Conservation (phyloP, 2,888 invertebrate genomes). For the Coleophora flavipennella region DNA sequence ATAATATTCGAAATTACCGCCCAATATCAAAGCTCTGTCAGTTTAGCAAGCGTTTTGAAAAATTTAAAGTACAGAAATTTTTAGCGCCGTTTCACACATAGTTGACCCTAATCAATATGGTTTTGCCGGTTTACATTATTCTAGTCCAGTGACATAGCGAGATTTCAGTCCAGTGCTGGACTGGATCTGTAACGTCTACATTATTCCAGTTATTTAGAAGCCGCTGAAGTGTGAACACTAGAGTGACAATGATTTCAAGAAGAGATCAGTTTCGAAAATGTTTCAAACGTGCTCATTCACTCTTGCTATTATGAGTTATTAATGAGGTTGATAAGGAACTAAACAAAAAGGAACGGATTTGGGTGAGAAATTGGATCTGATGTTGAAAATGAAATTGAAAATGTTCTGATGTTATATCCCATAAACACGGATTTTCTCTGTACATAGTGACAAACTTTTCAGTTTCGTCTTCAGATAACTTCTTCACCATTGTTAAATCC, state of each 20-base stretch:
- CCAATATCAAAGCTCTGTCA: no score
- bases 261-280: slow-evolving; percentile 13
- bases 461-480: slow-evolving; percentile 7
- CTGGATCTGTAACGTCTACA: slow-evolving; percentile 8
- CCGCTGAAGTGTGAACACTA: slow-evolving; percentile 16
- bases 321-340: slow-evolving; percentile 10
- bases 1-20: no score
- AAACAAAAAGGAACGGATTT: slow-evolving; percentile 13
- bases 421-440: no score
- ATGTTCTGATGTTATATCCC: no score
- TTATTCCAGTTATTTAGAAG: no score
- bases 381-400: no score
- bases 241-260: slow-evolving; percentile 17
- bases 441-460: no score
- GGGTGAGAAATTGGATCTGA: background rate
- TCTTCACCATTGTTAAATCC: no score
- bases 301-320: slow-evolving; percentile 11
- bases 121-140: slow-evolving; percentile 6
- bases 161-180: slow-evolving; percentile 9
- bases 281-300: slow-evolving; percentile 13
- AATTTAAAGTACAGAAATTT: no score
- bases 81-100: no score
- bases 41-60: no score
- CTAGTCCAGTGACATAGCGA: slow-evolving; percentile 7
- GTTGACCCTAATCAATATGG: no score